These are phyloP conservation scores for Gorsachius goisagi DNA, from an alignment of 2,113 vertebrate genomes.

Conservation along the genomic window DNA sequence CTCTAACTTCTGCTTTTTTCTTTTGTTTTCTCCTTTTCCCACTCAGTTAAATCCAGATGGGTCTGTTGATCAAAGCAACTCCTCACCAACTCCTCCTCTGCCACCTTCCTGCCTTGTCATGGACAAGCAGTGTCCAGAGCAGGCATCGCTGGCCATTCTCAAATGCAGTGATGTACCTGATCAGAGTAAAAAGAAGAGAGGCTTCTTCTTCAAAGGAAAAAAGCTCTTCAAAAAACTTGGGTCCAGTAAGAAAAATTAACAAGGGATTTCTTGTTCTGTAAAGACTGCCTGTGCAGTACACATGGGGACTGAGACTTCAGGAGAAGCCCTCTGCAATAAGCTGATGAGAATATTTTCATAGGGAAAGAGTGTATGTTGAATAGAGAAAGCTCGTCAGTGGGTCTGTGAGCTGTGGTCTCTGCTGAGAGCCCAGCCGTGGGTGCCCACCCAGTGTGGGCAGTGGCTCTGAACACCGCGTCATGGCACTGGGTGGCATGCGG, in stretches of 20 bases:
- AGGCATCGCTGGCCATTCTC: neutral
- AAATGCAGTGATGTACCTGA: neutral
- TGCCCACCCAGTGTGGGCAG: neutral
- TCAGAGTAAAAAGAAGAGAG: conserved; percentile 81
- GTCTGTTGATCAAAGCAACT: conserved; percentile 33
- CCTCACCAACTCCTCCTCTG: neutral
- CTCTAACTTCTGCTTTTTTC: neutral
- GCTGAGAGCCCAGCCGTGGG: neutral
- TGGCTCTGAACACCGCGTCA: neutral
- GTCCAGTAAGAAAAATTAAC: conserved; percentile 86
- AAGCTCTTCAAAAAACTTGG: conserved; percentile 88
- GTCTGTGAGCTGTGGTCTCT: neutral
- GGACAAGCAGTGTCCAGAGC: neutral
- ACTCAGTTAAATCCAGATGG: conserved; percentile 56
- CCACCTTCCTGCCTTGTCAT: neutral
- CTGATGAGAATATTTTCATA: neutral
- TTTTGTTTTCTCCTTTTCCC: neutral
- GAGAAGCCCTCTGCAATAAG: conserved; percentile 18
- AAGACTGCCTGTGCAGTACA: neutral
- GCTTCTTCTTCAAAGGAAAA: conserved; percentile 91
- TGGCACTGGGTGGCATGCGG: neutral
- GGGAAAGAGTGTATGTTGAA: neutral
- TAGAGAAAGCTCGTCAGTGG: neutral
- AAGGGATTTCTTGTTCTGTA: neutral
- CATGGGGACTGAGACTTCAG: neutral